Evolutionary conservation across 2,113 vertebrate genomes (phyloP).

Genomic region (Chascanopsetta lugubris): DNA sequence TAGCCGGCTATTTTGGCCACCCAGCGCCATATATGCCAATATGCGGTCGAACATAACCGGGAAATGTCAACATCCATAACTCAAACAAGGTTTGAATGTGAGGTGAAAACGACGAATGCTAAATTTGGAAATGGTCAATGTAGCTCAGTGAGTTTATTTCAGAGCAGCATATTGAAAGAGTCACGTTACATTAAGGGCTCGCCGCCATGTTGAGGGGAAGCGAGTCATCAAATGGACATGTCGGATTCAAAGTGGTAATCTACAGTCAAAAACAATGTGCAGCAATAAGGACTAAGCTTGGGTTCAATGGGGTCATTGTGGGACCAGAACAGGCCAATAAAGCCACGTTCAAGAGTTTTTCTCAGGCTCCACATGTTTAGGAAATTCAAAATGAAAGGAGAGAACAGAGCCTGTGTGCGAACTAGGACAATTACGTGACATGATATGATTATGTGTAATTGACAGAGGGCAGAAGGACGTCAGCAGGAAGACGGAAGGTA

Average conservation of each 20-base stretch:
- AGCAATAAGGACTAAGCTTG: conserved; percentile 35
- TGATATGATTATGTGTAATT: background rate
- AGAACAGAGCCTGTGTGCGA: conserved; percentile 2
- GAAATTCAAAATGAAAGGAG: conserved; percentile 31
- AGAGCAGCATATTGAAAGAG: conserved; percentile 55
- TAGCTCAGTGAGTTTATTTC: conserved; percentile 57
- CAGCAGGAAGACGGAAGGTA: background rate
- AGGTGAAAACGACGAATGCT: conserved; percentile 54
- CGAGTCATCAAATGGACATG: conserved; percentile 51
- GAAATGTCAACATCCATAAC: conserved; percentile 75
- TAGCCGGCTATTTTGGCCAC: conserved; percentile 63
- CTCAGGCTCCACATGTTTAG: conserved; percentile 32
- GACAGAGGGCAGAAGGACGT: background rate
- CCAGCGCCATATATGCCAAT: conserved; percentile 61
- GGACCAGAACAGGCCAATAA: conserved; percentile 25
- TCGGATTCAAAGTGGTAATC: conserved; percentile 51
- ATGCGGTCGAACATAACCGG: conserved; percentile 73
- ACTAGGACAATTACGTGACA: conserved; percentile 1
- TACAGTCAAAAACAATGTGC: conserved; percentile 42
- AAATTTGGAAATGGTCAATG: conserved; percentile 71
- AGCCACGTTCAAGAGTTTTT: conserved; percentile 43
- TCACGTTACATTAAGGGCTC: conserved; percentile 59
- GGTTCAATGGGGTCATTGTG: conserved; percentile 57
- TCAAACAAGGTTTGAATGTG: conserved; percentile 47
- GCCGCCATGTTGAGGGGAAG: conserved; percentile 37